Evolutionary conservation across 2,888 invertebrate genomes (phyloP).

Genomic region (Molorchus minor): DNA sequence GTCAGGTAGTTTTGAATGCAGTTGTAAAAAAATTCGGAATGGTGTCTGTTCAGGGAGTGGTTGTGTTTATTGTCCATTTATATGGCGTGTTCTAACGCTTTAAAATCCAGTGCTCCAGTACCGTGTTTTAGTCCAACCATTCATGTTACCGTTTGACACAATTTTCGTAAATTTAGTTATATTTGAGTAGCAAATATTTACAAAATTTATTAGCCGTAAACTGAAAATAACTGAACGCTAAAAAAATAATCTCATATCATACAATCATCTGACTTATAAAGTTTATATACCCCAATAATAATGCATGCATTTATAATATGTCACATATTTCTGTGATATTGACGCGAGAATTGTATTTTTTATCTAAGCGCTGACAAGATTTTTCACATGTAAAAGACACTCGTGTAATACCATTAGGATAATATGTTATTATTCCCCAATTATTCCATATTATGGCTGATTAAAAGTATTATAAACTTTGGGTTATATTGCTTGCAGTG

Average conservation of each 20-base stretch:
- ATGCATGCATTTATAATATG: conserved; percentile 15
- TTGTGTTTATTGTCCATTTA: too few species aligned
- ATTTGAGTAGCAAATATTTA: conserved; percentile 11
- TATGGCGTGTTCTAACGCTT: too few species aligned
- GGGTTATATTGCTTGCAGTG: background rate
- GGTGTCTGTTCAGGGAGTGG: too few species aligned
- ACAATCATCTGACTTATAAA: conserved; percentile 21
- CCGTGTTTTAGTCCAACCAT: too few species aligned
- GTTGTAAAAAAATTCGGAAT: too few species aligned
- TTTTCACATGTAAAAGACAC: too few species aligned
- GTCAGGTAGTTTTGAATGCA: too few species aligned
- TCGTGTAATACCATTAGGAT: too few species aligned
- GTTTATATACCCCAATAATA: conserved; percentile 21
- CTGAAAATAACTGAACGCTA: conserved; percentile 11
- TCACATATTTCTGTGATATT: conserved; percentile 23
- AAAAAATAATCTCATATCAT: conserved; percentile 18
- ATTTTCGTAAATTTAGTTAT: conserved; percentile 16
- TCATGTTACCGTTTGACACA: conserved; percentile 1
- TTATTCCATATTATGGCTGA: too few species aligned
- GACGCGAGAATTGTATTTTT: conserved; percentile 10
- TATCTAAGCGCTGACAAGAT: background rate
- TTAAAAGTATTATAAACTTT: too few species aligned
- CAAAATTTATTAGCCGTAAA: conserved; percentile 10
- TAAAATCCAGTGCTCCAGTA: too few species aligned
- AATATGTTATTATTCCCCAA: too few species aligned